Evolutionary conservation across 2,888 invertebrate species (phyloP), one percentile per base, ranked within the genome.

Genomic region (Caenorhabditis afra): DNA sequence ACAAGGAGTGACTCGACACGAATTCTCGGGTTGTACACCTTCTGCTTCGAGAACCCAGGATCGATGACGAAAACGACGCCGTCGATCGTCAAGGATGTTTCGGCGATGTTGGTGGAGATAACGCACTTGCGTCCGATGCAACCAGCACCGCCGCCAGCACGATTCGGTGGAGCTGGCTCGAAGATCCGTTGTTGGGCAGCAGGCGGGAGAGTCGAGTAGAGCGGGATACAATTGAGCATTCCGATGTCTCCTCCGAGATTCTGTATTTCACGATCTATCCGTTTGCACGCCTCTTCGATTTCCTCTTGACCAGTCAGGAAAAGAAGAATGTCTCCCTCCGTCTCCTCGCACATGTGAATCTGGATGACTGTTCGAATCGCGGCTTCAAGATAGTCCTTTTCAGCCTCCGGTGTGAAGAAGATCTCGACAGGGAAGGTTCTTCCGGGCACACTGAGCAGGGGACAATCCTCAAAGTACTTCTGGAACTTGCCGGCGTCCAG

Each of bases 21-120:
- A 86, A 94, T 94, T 81, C 95, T 92, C 0, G 95, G 95, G 90
- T 95, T 95, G 90, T 95, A 95, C 5, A 95, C 94, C 92, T 99
- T 99, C 91, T 99, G 99, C 90, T 99, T 99, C 0, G 98, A 96
- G 92, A 99, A 99, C 11, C 99, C 99, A 0, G 99, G 98, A 92
- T 99, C 99, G 90, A 99, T 98, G 11, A 99, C 99, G 91, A 97
- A 99, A 12, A 99, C 99, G 1, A 99, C 97, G 57, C 99, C 99
- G 89, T 99, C 99, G 88, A 99, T 99, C 5, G 99, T 99, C 23
- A 99, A 91, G 0, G 98, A 98, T 0, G 99, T 99, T 92, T 99
- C 99, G 0, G 99, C 99, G 85, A 99, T 99, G 91, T 99, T 99
- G 0, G 99, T 99, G 0, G 98, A 97, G 0, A 99, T 96, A 0